A percentile compares a stretch with the other conserved stretches of the same genome.
These are phyloP conservation scores for Drosophila stalkeri DNA, from an alignment of 2,888 invertebrate species.

Conservation along the genomic window DNA sequence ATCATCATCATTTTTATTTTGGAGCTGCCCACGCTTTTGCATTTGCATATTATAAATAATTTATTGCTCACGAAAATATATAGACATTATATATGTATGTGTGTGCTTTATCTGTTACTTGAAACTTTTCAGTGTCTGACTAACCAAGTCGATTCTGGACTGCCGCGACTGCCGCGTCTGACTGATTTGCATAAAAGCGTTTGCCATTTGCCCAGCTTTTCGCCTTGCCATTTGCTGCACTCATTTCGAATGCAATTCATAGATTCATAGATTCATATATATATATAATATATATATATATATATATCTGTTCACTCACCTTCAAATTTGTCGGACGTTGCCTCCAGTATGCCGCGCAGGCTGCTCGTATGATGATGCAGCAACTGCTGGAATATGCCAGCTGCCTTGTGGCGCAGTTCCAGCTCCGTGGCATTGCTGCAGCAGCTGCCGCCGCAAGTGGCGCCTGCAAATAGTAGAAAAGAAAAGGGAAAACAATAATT, in stretches of 20 bases:
- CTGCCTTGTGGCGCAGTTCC: conserved; percentile 83
- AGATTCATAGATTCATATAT: conserved; percentile 18
- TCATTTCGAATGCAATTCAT: conserved; percentile 19
- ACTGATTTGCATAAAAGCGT: conserved; percentile 69
- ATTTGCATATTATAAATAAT: conserved; percentile 81
- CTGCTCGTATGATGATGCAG: conserved; percentile 90
- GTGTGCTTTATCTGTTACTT: conserved; percentile 24
- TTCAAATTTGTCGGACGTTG: conserved; percentile 90
- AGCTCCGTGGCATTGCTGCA: conserved; percentile 84
- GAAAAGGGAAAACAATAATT: neutral
- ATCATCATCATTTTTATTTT: conserved; percentile 64
- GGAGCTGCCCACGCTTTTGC: conserved; percentile 55
- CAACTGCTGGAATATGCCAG: conserved; percentile 88
- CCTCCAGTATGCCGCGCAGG: conserved; percentile 90
- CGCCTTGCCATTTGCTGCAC: conserved; percentile 24
- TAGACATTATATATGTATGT: conserved; percentile 36
- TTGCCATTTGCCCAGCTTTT: conserved; percentile 39
- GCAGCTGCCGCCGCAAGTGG: conserved; percentile 84
- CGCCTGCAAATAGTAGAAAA: conserved; percentile 74
- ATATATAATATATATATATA: neutral
- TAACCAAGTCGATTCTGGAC: conserved; percentile 2
- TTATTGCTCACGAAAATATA: conserved; percentile 76
- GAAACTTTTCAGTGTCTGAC: conserved; percentile 52
- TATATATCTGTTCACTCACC: conserved; percentile 86
- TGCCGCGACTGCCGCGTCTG: conserved; percentile 3